Conservation (phyloP, 2,113 vertebrate species). For the Hydrochoerus hydrochaeris region DNA sequence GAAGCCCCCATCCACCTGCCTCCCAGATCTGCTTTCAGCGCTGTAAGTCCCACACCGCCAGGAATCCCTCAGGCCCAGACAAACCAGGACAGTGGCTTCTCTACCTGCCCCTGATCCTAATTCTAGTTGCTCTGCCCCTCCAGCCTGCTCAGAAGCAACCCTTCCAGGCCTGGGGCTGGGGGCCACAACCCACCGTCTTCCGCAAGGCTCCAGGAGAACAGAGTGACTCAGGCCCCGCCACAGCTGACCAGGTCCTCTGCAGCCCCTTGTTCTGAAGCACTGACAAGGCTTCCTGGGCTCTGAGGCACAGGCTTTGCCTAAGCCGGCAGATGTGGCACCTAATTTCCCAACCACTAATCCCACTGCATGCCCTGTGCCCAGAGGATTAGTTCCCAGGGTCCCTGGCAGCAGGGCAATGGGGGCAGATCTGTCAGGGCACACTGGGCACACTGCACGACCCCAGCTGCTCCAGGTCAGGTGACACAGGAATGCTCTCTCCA, state of each 20-base stretch:
- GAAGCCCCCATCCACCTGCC: background rate
- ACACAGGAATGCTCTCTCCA: background rate
- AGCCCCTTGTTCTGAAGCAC: background rate
- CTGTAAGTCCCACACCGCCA: background rate
- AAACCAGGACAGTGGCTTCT: background rate
- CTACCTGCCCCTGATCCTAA: no score
- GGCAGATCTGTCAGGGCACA: slow-evolving; percentile 42
- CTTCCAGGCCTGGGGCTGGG: background rate
- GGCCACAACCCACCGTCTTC: slow-evolving; percentile 42
- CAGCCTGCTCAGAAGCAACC: background rate
- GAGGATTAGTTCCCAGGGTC: slow-evolving; percentile 52
- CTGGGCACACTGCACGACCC: background rate
- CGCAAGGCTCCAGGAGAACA: background rate
- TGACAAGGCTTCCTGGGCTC: background rate
- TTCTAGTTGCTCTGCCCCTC: background rate
- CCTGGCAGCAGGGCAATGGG: background rate
- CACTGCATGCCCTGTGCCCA: background rate
- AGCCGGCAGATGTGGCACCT: slow-evolving; percentile 28
- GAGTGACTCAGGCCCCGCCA: background rate
- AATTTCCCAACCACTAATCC: slow-evolving; percentile 58
- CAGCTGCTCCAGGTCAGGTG: background rate
- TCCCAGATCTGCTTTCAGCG: background rate
- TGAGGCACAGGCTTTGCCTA: background rate
- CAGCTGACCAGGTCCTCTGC: background rate
- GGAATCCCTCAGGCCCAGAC: no score